These are phyloP conservation scores for Dasypus novemcinctus DNA, from an alignment of 2,113 vertebrate species.

Conservation along the genomic window DNA sequence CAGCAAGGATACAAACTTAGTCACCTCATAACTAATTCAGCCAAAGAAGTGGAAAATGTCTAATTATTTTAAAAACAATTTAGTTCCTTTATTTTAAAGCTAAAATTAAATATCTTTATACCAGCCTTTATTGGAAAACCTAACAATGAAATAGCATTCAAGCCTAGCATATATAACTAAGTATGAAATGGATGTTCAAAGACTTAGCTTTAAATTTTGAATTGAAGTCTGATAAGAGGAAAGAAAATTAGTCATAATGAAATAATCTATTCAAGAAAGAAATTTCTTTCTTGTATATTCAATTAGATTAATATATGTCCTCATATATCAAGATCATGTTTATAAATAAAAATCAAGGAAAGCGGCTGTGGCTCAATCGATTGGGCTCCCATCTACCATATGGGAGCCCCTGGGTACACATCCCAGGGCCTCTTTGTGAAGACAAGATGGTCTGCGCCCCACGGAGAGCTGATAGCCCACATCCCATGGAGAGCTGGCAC, in stretches of 20 bases:
- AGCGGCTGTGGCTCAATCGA: too few relatives aligned
- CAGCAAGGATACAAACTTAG: conserved; percentile 16
- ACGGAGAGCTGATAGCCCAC: too few relatives aligned
- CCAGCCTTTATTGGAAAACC: background rate
- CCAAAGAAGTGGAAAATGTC: conserved; percentile 19
- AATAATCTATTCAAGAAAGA: background rate
- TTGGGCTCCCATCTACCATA: too few relatives aligned
- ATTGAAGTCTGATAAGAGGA: conserved; percentile 39
- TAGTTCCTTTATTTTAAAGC: conserved; percentile 36
- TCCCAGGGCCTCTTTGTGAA: too few relatives aligned
- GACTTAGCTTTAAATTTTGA: conserved; percentile 36
- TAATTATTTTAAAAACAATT: conserved; percentile 49
- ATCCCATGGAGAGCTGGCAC: too few relatives aligned
- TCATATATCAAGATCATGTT: background rate
- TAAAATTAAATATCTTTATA: conserved; percentile 54
- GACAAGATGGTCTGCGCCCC: too few relatives aligned
- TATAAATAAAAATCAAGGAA: conserved; percentile 39
- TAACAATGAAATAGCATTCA: conserved; percentile 41
- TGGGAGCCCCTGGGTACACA: too few relatives aligned
- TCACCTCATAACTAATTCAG: conserved; percentile 14
- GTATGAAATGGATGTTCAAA: conserved; percentile 29
- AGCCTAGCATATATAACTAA: conserved; percentile 20
- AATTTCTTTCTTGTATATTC: background rate
- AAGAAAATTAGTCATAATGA: conserved; percentile 28
- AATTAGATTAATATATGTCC: conserved; percentile 46